phyloP scores from a whole-genome alignment of 2,113 vertebrate genomes.

The Phalacrocorax brasilianus region DNA sequence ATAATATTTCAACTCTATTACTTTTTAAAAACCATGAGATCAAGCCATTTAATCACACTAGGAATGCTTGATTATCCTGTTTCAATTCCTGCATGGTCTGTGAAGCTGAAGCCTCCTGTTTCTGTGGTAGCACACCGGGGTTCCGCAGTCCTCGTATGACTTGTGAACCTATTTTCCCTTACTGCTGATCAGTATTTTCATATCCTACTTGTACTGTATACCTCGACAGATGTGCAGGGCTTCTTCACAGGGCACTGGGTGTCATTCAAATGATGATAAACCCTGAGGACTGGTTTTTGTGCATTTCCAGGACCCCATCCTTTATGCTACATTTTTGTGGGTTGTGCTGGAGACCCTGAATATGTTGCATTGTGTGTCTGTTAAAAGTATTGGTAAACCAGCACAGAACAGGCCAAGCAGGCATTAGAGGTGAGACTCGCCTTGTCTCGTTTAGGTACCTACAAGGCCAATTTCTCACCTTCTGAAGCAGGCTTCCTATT shows the following conservation, averaged over 20 bases:
- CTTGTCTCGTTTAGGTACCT: not conserved
- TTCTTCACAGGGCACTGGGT: not conserved
- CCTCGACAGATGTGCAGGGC: not conserved
- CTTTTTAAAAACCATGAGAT: constrained; percentile 26
- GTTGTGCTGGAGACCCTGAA: not conserved
- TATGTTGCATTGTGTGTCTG: not conserved
- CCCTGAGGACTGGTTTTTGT: not conserved
- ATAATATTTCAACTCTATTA: constrained; percentile 2
- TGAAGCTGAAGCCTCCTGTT: constrained; percentile 25
- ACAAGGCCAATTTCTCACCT: not conserved
- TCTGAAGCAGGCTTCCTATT: not conserved
- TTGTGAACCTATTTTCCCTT: constrained; percentile 20
- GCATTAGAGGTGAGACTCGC: not conserved
- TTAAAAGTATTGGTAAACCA: not conserved
- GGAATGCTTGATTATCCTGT: constrained; percentile 31
- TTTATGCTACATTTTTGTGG: not conserved
- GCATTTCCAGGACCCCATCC: not conserved
- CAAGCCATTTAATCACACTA: constrained; percentile 42
- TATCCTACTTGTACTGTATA: not conserved
- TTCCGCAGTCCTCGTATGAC: constrained; percentile 14
- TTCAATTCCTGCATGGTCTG: constrained; percentile 13
- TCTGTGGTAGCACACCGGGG: not conserved
- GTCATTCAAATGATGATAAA: not conserved
- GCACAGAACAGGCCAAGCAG: not conserved
- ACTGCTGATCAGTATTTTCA: constrained; percentile 10